phyloP scores from a whole-genome alignment of 2,113 vertebrate genomes.

The mouse (Mus musculus) region GRCm39 chr1:160237001-160237500 shows the following conservation, averaged over 20 bases:
- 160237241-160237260: background rate
- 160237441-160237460: background rate
- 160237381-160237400: background rate
- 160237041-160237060: background rate
- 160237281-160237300: too few relatives aligned
- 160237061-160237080: background rate
- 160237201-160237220: background rate
- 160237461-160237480: background rate
- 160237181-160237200: background rate
- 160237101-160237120: slow-evolving; percentile 44
- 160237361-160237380: background rate
- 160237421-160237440: background rate
- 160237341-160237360: background rate
- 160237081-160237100: background rate
- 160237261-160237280: background rate
- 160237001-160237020: background rate
- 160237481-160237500: background rate
- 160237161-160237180: background rate
- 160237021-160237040: background rate
- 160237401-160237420: background rate
- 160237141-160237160: background rate
- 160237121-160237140: slow-evolving; percentile 8
- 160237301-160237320: background rate
- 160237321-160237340: background rate
- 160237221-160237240: background rate